These are phyloP conservation scores for Coryphaenoides rupestris DNA, from an alignment of 2,113 vertebrate species.

Conservation along the genomic window DNA sequence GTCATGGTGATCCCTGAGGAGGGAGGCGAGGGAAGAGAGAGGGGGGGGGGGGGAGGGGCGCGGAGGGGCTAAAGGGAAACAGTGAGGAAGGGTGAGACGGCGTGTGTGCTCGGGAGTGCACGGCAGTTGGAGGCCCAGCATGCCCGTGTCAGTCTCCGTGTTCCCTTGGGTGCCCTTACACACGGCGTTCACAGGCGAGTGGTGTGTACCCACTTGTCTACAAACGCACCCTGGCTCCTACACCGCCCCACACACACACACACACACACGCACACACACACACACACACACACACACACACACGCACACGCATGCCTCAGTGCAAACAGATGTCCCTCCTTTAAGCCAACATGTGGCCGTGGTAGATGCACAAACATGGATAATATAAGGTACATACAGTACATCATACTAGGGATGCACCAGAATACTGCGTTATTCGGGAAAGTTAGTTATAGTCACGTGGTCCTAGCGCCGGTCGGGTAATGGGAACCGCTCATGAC, in stretches of 20 bases:
- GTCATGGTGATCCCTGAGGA: too few relatives aligned
- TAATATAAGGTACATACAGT: too few relatives aligned
- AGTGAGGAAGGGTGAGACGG: constrained; percentile 58
- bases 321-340: constrained; percentile 73
- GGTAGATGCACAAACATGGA: too few relatives aligned
- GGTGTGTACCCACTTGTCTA: background rate
- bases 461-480: too few relatives aligned
- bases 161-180: constrained; percentile 22
- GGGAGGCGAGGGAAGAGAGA: too few relatives aligned
- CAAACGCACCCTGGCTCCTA: background rate
- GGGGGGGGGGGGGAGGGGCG: constrained; percentile 16
- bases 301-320: constrained; percentile 49
- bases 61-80: constrained; percentile 47
- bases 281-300: constrained; percentile 20
- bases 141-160: constrained; percentile 32
- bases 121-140: constrained; percentile 41
- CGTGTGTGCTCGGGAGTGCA: constrained; percentile 33
- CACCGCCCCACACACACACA: background rate
- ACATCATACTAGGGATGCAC: too few relatives aligned
- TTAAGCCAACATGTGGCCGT: constrained; percentile 26
- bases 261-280: constrained; percentile 9
- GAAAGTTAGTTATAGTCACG: too few relatives aligned
- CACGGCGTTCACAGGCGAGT: background rate
- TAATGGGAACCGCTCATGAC: too few relatives aligned
- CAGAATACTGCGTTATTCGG: too few relatives aligned